Conservation (phyloP, 2,113 vertebrate species). For the Myanophis thanlyinensis region DNA sequence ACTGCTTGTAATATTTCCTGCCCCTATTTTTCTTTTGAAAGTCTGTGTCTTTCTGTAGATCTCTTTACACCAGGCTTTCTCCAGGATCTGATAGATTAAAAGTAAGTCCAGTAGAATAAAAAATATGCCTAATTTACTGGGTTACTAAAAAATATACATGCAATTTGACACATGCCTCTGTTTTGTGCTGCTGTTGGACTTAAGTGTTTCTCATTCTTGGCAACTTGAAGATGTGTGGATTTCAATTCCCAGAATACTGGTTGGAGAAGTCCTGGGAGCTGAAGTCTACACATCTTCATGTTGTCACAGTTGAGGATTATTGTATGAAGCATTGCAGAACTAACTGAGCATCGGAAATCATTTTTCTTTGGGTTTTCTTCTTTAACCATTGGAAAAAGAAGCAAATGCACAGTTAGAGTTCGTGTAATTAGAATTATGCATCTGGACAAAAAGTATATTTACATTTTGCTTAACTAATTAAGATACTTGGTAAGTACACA, state of each 20-base stretch:
- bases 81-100: not conserved
- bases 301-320: not conserved
- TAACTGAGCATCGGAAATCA: not conserved
- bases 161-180: not conserved
- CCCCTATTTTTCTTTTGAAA: not conserved
- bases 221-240: not conserved
- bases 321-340: not conserved
- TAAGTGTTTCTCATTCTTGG: not conserved
- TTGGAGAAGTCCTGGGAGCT: not conserved
- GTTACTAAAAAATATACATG: not conserved
- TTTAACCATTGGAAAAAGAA: not conserved
- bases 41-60: not conserved
- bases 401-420: not conserved
- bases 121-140: not conserved
- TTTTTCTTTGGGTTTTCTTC: not conserved
- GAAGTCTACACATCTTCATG: not conserved
- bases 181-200: not conserved
- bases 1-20: not conserved
- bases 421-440: not conserved
- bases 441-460: not conserved
- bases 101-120: not conserved
- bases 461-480: not conserved
- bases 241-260: not conserved
- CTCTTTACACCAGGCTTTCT: not conserved
- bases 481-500: not conserved